Evolutionary conservation across 2,888 invertebrate genomes (phyloP).

Genomic region (Gibbula magus): DNA sequence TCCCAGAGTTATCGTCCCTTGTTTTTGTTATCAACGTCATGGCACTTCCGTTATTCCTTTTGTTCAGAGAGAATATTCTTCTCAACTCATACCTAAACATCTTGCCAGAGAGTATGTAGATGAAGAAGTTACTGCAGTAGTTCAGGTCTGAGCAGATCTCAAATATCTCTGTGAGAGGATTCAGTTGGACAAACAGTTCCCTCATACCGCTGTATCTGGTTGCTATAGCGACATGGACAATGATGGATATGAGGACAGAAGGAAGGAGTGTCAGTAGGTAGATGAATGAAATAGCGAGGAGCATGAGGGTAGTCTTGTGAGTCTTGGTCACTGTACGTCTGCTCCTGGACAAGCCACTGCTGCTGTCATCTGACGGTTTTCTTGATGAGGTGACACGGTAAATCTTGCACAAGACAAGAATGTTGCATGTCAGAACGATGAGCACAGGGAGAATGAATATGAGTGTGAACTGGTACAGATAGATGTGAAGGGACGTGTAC

Average conservation of each 20-base stretch:
- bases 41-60: neutral
- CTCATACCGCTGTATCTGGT: conserved; percentile 34
- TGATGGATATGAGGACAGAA: conserved; percentile 55
- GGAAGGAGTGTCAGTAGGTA: conserved; percentile 64
- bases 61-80: conserved; percentile 43
- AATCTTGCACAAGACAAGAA: conserved; percentile 62
- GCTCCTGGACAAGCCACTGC: neutral
- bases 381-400: conserved; percentile 40
- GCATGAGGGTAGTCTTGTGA: conserved; percentile 64
- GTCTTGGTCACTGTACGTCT: conserved; percentile 34
- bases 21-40: no score
- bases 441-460: conserved; percentile 64
- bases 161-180: conserved; percentile 49
- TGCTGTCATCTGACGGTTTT: neutral
- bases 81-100: conserved; percentile 61
- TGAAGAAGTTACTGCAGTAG: conserved; percentile 66
- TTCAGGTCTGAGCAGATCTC: conserved; percentile 60
- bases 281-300: conserved; percentile 62
- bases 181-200: conserved; percentile 37
- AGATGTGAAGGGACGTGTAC: conserved; percentile 62
- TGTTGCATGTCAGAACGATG: conserved; percentile 65
- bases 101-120: conserved; percentile 65
- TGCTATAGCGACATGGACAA: conserved; percentile 50
- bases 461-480: conserved; percentile 65
- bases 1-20: no score